phyloP scores from a whole-genome alignment of 2,888 invertebrate species.

The Latrodectus elegans region DNA sequence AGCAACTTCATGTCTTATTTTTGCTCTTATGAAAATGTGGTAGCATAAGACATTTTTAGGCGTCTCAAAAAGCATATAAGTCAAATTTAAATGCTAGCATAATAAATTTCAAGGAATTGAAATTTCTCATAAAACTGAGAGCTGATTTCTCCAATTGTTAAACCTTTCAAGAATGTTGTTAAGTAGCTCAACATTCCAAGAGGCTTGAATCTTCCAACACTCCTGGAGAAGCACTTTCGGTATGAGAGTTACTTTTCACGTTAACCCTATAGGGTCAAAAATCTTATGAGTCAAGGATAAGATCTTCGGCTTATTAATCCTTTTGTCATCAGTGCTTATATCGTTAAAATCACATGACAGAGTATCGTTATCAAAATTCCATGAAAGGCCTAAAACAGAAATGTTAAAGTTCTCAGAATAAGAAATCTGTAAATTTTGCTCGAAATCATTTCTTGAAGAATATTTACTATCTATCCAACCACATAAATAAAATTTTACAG shows the following conservation, averaged over 20 bases:
- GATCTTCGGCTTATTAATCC: not conserved
- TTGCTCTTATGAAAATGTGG: not conserved
- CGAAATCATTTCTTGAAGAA: too few species aligned
- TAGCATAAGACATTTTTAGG: not conserved
- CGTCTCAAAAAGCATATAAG: slow-evolving; percentile 9
- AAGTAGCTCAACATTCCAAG: not conserved
- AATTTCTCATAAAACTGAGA: not conserved
- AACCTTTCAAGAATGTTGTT: not conserved
- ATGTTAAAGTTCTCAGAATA: not conserved
- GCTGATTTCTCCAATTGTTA: not conserved
- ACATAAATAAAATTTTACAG: too few species aligned
- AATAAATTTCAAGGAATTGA: not conserved
- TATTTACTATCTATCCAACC: too few species aligned
- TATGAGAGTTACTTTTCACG: not conserved
- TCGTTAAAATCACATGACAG: not conserved
- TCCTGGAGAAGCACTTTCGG: slow-evolving; percentile 11
- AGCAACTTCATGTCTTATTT: not conserved
- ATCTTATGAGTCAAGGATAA: not conserved
- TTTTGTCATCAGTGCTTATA: not conserved
- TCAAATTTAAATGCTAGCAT: not conserved
- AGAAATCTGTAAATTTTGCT: not conserved
- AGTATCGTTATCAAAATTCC: too few species aligned
- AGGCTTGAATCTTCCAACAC: not conserved
- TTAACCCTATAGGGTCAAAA: slow-evolving; percentile 4
- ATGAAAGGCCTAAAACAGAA: not conserved